phyloP scores from a whole-genome alignment of 2,113 vertebrate species.

The Coreoperca whiteheadi region DNA sequence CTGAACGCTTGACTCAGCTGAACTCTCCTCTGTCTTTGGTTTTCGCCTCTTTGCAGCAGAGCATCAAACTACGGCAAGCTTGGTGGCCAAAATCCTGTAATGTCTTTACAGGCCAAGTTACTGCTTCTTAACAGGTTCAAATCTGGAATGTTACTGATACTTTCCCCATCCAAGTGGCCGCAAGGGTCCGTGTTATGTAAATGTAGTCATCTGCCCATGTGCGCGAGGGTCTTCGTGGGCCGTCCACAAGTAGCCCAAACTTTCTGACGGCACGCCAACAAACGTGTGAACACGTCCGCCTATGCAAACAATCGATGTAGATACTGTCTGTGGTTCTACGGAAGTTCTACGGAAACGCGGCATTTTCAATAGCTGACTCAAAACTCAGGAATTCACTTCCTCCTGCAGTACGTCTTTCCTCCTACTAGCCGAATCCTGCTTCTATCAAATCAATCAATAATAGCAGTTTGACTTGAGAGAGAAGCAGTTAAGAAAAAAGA shows the following conservation, averaged over 20 bases:
- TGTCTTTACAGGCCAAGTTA: neutral
- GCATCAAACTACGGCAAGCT: neutral
- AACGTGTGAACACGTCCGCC: neutral
- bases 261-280: neutral
- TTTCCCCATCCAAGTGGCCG: neutral
- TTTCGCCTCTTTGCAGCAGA: neutral
- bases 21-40: neutral
- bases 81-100: neutral
- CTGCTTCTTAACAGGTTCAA: neutral
- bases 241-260: neutral
- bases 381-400: neutral
- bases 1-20: neutral
- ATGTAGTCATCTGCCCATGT: too few species aligned
- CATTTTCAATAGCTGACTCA: neutral
- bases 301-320: neutral
- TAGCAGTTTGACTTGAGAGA: neutral
- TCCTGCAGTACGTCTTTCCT: too few species aligned
- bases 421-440: neutral
- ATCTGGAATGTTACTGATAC: neutral
- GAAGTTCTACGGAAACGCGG: neutral
- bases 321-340: too few species aligned
- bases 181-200: neutral
- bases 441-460: neutral
- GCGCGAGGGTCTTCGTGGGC: neutral
- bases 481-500: too few species aligned